Conservation (phyloP, 1,140 invertebrate genomes). For the Chironomus tepperi region DNA sequence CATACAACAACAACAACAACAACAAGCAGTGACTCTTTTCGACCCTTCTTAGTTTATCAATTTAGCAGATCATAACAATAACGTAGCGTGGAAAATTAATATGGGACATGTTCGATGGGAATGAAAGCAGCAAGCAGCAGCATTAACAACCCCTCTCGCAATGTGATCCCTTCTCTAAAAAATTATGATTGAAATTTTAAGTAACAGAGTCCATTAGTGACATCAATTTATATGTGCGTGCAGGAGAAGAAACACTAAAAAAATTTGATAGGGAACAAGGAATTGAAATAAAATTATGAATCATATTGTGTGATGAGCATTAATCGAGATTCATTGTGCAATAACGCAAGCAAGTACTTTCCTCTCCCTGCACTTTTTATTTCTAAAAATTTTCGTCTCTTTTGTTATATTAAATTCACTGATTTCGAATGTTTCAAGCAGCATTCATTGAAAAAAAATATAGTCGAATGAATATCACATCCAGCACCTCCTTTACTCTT, state of each 20-base stretch:
- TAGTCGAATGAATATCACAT: too few species aligned
- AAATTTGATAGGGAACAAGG: background rate
- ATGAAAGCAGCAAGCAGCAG: background rate
- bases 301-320: background rate
- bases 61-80: conserved; percentile 21
- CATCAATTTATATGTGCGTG: background rate
- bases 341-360: too few species aligned
- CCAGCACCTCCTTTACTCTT: too few species aligned
- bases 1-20: background rate
- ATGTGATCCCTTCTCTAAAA: background rate
- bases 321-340: too few species aligned
- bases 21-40: conserved; percentile 15
- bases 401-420: too few species aligned
- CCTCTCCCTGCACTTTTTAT: too few species aligned
- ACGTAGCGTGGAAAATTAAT: conserved; percentile 16
- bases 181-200: conserved; percentile 14
- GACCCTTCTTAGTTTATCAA: conserved; percentile 20
- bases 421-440: too few species aligned
- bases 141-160: background rate
- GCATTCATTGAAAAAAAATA: too few species aligned
- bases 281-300: conserved; percentile 9
- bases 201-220: conserved; percentile 17
- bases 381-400: too few species aligned
- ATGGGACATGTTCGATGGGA: conserved; percentile 20
- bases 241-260: background rate